Evolutionary conservation across 2,113 vertebrate genomes (phyloP), one percentile per base, ranked within the genome.

Genomic region (Ptilonorhynchus violaceus): DNA sequence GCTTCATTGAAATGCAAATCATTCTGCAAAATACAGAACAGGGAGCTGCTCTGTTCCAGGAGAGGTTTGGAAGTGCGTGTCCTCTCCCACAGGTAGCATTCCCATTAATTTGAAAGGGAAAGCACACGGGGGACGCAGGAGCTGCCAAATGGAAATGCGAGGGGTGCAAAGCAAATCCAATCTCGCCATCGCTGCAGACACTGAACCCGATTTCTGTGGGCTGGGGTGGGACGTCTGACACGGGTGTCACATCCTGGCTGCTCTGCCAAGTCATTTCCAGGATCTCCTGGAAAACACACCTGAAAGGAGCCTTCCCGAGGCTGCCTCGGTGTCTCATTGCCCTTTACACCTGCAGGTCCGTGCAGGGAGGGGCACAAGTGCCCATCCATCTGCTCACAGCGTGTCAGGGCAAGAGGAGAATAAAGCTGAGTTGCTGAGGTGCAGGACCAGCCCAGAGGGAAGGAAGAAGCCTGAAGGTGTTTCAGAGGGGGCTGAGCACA

Each of bases 111-210:
- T 70, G 80, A 28, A 46, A 77, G 41, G 59, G 31, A 73, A 72
- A 79, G 14, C 22, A 33, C 33, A 9, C 0, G 0, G 19, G 7
- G 35, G 56, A n/a, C 47, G 46, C 25, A 33, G 53, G n/a, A 72
- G 44, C 39, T 2, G 4, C 23, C 1, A 8, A 66, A 53, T 24
- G 52, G 76, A 74, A 77, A 66, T 0, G 15, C 53, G 24, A 6
- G 2, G 44, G 33, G 21, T 6, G 17, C 59, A 74, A 21, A 84
- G 46, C 42, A 66, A 25, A 86, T 30, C 55, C 0, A 0, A 58
- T 8, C 41, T 69, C 24, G 1, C 5, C 10, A 0, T 0, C 0
- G 0, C 69, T 66, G 63, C 70, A 73, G 66, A 44, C 24, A 4
- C 24, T 18, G 35, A 44, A 14, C 9, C 22, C 17, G 9, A 11